These are phyloP conservation scores for Brachionus angularis DNA, from an alignment of 1,140 invertebrate genomes.

Conservation along the genomic window DNA sequence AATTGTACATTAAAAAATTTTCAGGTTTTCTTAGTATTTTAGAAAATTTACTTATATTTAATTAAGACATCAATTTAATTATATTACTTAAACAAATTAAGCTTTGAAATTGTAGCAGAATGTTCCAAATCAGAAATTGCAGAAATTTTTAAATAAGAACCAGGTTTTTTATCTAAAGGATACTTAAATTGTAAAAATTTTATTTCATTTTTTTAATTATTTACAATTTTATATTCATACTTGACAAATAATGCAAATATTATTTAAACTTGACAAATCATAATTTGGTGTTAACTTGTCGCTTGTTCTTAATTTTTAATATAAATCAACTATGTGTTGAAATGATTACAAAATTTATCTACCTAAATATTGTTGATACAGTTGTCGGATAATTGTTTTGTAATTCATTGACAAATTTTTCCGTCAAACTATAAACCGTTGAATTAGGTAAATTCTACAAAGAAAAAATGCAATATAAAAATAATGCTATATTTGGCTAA, in stretches of 20 bases:
- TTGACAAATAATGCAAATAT: background rate
- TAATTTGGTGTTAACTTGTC: conserved; percentile 19
- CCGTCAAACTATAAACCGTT: conserved; percentile 20
- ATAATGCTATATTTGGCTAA: too few species aligned
- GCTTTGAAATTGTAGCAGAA: too few species aligned
- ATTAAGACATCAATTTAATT: background rate
- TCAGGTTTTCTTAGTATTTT: too few species aligned
- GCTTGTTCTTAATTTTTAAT: background rate
- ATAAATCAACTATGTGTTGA: background rate
- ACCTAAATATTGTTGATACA: conserved; percentile 41
- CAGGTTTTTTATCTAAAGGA: too few species aligned
- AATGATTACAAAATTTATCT: background rate
- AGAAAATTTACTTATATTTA: background rate
- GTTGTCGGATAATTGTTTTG: conserved; percentile 42
- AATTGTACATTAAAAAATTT: conserved; percentile 12
- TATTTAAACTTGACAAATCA: background rate
- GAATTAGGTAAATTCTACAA: conserved; percentile 5
- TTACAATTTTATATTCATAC: background rate
- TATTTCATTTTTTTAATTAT: background rate
- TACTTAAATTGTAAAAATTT: background rate
- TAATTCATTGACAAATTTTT: conserved; percentile 20
- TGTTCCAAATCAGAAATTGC: too few species aligned
- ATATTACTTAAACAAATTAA: too few species aligned
- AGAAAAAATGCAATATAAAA: background rate
- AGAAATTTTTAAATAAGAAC: too few species aligned